phyloP scores from a whole-genome alignment of 30 jellyfish, hydroid and myxozoan species.

The Chrysaora quinquecirrha region DNA sequence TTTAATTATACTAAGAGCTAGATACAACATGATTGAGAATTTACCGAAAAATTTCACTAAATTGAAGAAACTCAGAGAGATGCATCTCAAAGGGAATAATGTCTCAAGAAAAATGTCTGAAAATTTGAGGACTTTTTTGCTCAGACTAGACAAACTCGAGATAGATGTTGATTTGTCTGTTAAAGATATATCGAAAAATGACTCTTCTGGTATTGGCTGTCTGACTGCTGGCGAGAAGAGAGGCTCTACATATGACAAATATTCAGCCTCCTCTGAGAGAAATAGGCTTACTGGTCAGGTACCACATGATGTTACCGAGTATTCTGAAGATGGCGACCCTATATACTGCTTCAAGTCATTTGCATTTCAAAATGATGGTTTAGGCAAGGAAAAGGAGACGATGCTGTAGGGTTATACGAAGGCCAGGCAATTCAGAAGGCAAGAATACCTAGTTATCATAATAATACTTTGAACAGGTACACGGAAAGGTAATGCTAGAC shows the following conservation, averaged over 20 bases:
- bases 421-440: too few relatives aligned
- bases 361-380: constrained; percentile 42
- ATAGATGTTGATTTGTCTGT: background rate
- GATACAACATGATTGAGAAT: constrained; percentile 15
- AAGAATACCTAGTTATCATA: too few relatives aligned
- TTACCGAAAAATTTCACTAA: constrained; percentile 54
- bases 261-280: too few relatives aligned
- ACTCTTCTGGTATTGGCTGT: too few relatives aligned
- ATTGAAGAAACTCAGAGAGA: constrained; percentile 42
- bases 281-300: background rate
- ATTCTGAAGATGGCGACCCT: constrained; percentile 47
- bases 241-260: too few relatives aligned
- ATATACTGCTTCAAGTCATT: constrained; percentile 56
- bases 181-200: too few relatives aligned
- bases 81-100: constrained; percentile 25
- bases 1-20: constrained; percentile 8
- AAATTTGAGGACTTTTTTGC: constrained; percentile 10
- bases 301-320: background rate
- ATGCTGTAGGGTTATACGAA: too few relatives aligned
- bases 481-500: too few relatives aligned
- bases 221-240: too few relatives aligned
- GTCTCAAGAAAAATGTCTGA: constrained; percentile 31
- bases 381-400: constrained; percentile 48
- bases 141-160: constrained; percentile 35
- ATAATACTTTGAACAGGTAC: too few relatives aligned